These are phyloP conservation scores for Dipodomys stephensi DNA, from an alignment of 2,113 vertebrate species.

Conservation along the genomic window DNA sequence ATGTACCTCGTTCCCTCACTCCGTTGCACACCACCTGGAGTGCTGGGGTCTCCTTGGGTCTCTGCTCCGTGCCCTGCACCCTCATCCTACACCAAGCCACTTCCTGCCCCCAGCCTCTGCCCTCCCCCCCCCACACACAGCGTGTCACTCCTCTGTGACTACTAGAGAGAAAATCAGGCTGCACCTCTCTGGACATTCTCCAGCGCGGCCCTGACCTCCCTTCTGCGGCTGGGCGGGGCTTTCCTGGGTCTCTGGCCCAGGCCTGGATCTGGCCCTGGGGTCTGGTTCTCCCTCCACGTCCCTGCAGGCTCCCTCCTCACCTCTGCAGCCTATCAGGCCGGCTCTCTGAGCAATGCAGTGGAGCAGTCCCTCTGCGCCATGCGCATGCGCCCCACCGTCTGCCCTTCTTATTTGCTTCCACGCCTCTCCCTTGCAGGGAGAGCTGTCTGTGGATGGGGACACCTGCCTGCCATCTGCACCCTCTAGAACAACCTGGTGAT, in stretches of 20 bases:
- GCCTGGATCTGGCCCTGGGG: background rate
- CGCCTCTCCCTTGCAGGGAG: background rate
- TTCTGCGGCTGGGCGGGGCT: background rate
- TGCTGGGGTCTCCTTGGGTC: too few species aligned
- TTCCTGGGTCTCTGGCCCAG: background rate
- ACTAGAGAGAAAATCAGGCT: too few species aligned
- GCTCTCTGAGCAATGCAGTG: accelerated
- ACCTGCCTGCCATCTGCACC: background rate
- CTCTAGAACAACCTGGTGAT: background rate
- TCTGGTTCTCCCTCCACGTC: too few species aligned
- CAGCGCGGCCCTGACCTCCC: background rate
- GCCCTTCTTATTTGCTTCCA: background rate
- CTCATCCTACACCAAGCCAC: too few species aligned
- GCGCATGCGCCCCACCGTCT: background rate
- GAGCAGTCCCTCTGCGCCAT: accelerated
- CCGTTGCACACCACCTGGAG: too few species aligned
- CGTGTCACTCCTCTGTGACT: too few species aligned
- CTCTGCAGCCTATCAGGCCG: background rate
- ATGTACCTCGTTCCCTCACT: too few species aligned
- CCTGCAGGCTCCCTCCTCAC: too few species aligned
- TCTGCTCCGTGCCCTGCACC: too few species aligned
- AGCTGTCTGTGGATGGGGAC: background rate
- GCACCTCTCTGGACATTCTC: too few species aligned
- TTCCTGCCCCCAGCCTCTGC: too few species aligned
- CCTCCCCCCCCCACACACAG: too few species aligned